Base-by-base conservation (phyloP, 2,888 invertebrate species). In the Limnephilus auricula region DNA sequence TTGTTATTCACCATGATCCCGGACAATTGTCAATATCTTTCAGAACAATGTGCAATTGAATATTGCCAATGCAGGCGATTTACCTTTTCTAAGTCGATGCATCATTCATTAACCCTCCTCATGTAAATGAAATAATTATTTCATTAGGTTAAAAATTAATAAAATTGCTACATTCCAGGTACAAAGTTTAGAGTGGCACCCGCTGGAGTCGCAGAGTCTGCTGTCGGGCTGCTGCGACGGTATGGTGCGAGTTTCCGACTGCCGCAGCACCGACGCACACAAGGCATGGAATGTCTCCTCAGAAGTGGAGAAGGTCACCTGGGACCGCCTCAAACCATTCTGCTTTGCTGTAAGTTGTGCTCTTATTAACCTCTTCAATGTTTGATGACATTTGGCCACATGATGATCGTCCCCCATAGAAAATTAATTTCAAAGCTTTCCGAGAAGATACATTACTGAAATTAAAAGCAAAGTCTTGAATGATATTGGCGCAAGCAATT, bases 211-310 rank as follows among this genome's bases (percentile, higher is more conserved):
- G 0, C 98, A 99, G 94, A 97, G 97, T 79, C 95, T 99, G 65
- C 95, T 99, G 9, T 97, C 98, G 15, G 99, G 99, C 50, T 97
- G 97, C 93, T 98, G 98, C 94, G 99, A 99, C 95, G 98, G 98
- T 30, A 95, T 95, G 89, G 98, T 97, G 0, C 97, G 97, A 94
- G 96, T 99, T 50, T 97, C 97, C 93, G 99, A 99, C 95, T 99
- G 99, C 94, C 97, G 98, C 93, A 78, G 94, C 31, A 94, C 96
- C 0, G 95, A 95, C 89, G 95, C 96, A 50, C 96, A 96, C 94
- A 97, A 97, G 94, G 95, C 95, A 0, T 99, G 99, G 99, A 93
- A 95, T 79, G 95, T 98, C 18, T 95, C 95, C 37, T 97, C 97
- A 0, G 99, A 99, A 96, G 97, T 99, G 40, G 99, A 99, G 95